Conservation (phyloP, 2,113 vertebrate species). For the Zapornia atra region DNA sequence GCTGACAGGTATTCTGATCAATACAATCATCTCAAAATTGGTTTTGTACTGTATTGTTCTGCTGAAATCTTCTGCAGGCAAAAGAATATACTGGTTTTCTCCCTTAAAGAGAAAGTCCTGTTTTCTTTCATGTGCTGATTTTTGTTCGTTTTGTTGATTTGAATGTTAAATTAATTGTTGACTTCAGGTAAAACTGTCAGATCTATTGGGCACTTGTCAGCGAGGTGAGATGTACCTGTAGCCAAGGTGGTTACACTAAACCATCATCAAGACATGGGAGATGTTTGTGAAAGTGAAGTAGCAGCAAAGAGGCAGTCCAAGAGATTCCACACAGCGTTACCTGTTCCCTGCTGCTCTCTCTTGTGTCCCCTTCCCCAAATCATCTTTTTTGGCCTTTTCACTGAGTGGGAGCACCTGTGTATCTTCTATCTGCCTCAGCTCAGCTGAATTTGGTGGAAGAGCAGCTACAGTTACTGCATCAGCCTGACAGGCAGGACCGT, state of each 20-base stretch:
- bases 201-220: background rate
- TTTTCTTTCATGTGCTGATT: background rate
- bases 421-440: background rate
- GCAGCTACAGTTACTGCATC: background rate
- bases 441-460: background rate
- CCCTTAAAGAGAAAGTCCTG: background rate
- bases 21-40: background rate
- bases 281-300: background rate
- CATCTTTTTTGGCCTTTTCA: background rate
- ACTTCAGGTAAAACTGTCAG: background rate
- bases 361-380: background rate
- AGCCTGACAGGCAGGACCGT: background rate
- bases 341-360: background rate
- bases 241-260: background rate
- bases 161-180: background rate
- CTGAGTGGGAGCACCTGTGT: background rate
- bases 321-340: background rate
- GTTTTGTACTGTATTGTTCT: background rate
- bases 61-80: background rate
- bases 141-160: background rate
- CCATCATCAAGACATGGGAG: background rate
- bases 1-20: background rate
- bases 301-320: background rate
- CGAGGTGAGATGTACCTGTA: background rate
- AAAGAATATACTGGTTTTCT: background rate